Percentiles rank a stretch among this genome's conserved stretches.
Evolutionary conservation across 2,888 invertebrate species (phyloP).

Genomic region (Pedicia rivosa): DNA sequence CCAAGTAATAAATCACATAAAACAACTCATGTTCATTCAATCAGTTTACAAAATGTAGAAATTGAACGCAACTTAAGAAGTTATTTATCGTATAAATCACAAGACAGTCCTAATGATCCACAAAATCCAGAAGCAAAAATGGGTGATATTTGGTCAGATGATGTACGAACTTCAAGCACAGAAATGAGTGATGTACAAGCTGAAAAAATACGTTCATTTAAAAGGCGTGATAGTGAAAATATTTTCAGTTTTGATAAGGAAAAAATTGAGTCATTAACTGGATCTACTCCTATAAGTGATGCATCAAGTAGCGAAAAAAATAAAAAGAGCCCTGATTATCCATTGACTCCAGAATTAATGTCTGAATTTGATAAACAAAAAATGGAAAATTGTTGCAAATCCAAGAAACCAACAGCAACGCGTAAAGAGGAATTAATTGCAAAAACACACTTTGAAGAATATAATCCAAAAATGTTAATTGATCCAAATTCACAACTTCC

Average conservation of each 20-base stretch:
- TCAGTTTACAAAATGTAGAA: slow-evolving; percentile 54
- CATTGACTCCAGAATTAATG: slow-evolving; percentile 37
- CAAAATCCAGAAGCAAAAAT: slow-evolving; percentile 1
- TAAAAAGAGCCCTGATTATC: slow-evolving; percentile 37
- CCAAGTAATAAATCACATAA: slow-evolving; percentile 40
- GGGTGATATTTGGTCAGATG: slow-evolving; percentile 30
- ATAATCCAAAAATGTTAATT: slow-evolving; percentile 48
- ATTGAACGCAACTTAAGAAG: slow-evolving; percentile 36
- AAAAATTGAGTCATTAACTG: slow-evolving; percentile 53
- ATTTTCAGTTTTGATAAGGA: slow-evolving; percentile 65
- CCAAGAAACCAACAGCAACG: slow-evolving; percentile 34
- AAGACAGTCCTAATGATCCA: slow-evolving; percentile 1
- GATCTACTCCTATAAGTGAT: slow-evolving; percentile 29
- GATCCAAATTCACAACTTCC: slow-evolving; percentile 25
- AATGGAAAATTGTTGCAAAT: slow-evolving; percentile 11
- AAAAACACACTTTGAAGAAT: slow-evolving; percentile 50
- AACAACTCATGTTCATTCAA: slow-evolving; percentile 45
- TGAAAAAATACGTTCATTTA: slow-evolving; percentile 31
- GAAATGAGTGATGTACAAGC: slow-evolving; percentile 24
- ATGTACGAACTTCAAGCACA: slow-evolving; percentile 5
- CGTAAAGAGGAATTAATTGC: slow-evolving; percentile 47
- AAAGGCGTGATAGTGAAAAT: slow-evolving; percentile 48
- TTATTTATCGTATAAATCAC: slow-evolving; percentile 3
- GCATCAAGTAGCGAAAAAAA: slow-evolving; percentile 34
- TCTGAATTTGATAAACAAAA: slow-evolving; percentile 44